Evolutionary conservation across 2,797 vertebrate genomes (phyloP).

Genomic region (Argentina silus): DNA sequence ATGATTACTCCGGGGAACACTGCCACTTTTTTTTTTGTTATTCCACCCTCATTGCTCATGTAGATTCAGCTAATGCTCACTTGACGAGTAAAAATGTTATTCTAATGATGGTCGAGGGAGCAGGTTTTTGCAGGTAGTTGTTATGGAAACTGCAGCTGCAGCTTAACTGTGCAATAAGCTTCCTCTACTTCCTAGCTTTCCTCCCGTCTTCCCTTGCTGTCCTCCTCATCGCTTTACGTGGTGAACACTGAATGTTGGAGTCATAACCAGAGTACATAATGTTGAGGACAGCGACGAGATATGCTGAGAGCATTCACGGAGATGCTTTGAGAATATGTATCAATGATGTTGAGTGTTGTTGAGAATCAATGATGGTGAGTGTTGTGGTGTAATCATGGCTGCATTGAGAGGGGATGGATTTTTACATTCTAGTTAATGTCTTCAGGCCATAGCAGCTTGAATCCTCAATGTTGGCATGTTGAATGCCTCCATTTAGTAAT

Average conservation of each 20-base stretch:
- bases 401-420: neutral
- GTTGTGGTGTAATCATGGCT: slow-evolving; percentile 25
- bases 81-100: slow-evolving; percentile 75
- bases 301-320: slow-evolving; percentile 33
- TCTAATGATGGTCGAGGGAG: slow-evolving; percentile 73
- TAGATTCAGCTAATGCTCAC: slow-evolving; percentile 72
- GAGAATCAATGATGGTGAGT: slow-evolving; percentile 5
- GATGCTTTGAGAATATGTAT: slow-evolving; percentile 8
- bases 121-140: slow-evolving; percentile 75
- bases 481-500: neutral
- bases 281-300: slow-evolving; percentile 63
- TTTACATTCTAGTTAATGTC: slow-evolving; percentile 2
- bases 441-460: slow-evolving; percentile 12
- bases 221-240: slow-evolving; percentile 48
- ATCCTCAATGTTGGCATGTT: slow-evolving; percentile 3
- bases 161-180: slow-evolving; percentile 70
- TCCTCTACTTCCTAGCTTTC: slow-evolving; percentile 20
- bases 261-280: slow-evolving; percentile 69
- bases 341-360: slow-evolving; percentile 2
- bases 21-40: slow-evolving; percentile 35
- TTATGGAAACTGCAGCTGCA: slow-evolving; percentile 80
- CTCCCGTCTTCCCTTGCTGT: slow-evolving; percentile 29
- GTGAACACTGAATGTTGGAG: slow-evolving; percentile 65
- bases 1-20: slow-evolving; percentile 43
- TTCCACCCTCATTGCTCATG: slow-evolving; percentile 68